Evolutionary conservation across 1,140 invertebrate genomes (phyloP), one percentile per base, ranked within the genome.

Genomic region (Coboldia fuscipes): DNA sequence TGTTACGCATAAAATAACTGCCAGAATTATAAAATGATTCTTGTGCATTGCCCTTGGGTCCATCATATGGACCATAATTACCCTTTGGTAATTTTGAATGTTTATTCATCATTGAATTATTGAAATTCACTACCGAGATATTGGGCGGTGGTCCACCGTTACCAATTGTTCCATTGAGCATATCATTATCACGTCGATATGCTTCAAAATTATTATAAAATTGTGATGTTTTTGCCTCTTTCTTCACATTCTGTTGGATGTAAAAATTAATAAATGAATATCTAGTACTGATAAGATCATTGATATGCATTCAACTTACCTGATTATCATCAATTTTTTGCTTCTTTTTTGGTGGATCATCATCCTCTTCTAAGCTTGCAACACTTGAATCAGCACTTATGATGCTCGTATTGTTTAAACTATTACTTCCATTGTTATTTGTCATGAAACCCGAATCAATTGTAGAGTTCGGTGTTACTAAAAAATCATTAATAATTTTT

Each of bases 301-400:
- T 24, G 7, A 24, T 8, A 24, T n/a, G 23, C 7, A n/a, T 8
- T n/a, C 23, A 24, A 32, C 37, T 42, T 21, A 54, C 49, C 37
- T 53, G 50, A 14, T 31, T 39, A 0, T 53, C 48, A 18, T 55
- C 52, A 44, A 53, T 54, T 41, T 55, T 54, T 40, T 54, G 54
- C 1, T 48, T 47, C 23, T 54, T 55, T 12, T 48, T 47, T 24
- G 52, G 50, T 36, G 45, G 37, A 13, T 55, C 51, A 26, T 55
- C 52, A 2, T 55, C 52, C 35, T 55, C 52, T 33, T 55, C 52
- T 19, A 53, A 37, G 27, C 52, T 55, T 30, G 51, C 51, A 14
- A 55, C 51, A 28, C 51, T 54, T 17, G 52, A 55, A 35, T 55
- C 52, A 36, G 52, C 52, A 31, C 50, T 54, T 33, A 54, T 50